Evolutionary conservation across 2,797 vertebrate species (phyloP), one percentile per base, ranked within the genome.

Genomic region (Orientallactaga sibirica): DNA sequence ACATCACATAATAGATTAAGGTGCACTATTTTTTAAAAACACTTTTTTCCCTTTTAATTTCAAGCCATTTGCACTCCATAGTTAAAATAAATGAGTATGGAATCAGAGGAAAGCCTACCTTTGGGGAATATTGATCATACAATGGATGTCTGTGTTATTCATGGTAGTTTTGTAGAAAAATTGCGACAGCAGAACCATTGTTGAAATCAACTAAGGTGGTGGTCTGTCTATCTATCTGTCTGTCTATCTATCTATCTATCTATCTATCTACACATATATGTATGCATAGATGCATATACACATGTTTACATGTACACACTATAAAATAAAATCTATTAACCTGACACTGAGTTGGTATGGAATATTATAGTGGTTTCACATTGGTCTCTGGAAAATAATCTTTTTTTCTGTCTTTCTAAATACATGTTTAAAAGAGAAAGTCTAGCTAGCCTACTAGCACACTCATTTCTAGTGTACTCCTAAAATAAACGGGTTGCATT

Each of bases 131-230:
- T 80, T 71, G 16, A 18, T 90, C 33, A 20, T 92, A 94, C 97
- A 97, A 94, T 78, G 94, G 73, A 68, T 94, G 71, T 79, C 93
- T 97, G 85, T 96, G 90, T 96, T 96, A 94, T 71, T 93, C 11
- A 33, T 67, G 76, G 66, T 86, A 96, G 92, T 94, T 81, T 86
- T 91, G 77, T 1, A 1, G 41, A 77, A 86, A 83, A 86, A 41
- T 19, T 25, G 12, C 52, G 91, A 80, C 82, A 77, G 58, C 9
- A 25, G 68, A 83, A 48, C 64, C 48, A 14, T 87, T 93, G 82
- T 81, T 43, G 64, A 83, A 86, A 90, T 24, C 67, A 74, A 25
- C 64, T 62, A 78, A 62, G n/a, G 14, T 84, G 25, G 4, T 8
- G 24, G 1, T 37, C 33, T 37, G 33, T 37, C 33, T 37, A 37